A percentile compares a stretch with the other conserved stretches of the same genome.
These are phyloP conservation scores for Coboldia fuscipes DNA, from an alignment of 1,140 invertebrate genomes.

Conservation along the genomic window DNA sequence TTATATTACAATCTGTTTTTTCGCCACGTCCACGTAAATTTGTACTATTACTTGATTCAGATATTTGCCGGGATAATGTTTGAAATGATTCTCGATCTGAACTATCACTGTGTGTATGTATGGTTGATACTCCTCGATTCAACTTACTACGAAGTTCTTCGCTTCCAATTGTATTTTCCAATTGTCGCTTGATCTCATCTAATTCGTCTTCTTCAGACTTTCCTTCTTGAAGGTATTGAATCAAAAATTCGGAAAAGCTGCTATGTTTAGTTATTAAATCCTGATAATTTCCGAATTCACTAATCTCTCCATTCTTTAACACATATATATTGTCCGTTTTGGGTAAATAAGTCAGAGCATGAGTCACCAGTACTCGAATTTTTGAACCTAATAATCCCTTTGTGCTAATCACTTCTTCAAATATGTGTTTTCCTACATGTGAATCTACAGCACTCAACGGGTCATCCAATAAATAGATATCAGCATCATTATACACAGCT, in stretches of 20 bases:
- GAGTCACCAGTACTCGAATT: conserved; percentile 34
- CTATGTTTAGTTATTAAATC: conserved; percentile 60
- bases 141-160: too few species aligned
- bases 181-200: conserved; percentile 48
- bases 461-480: conserved; percentile 55
- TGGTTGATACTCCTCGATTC: too few species aligned
- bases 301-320: conserved; percentile 51
- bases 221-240: conserved; percentile 58
- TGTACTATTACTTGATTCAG: too few species aligned
- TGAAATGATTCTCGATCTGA: too few species aligned
- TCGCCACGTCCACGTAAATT: too few species aligned
- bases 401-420: conserved; percentile 13
- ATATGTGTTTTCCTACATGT: conserved; percentile 26
- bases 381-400: conserved; percentile 24
- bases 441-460: conserved; percentile 45
- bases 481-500: conserved; percentile 18
- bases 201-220: conserved; percentile 35
- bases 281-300: conserved; percentile 65
- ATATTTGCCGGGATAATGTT: too few species aligned
- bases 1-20: too few species aligned
- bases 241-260: conserved; percentile 62
- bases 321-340: conserved; percentile 53
- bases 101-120: too few species aligned
- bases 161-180: conserved; percentile 44
- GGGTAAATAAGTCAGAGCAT: conserved; percentile 47